These are phyloP conservation scores for Mycteria americana DNA, from an alignment of 2,797 vertebrate species.

Conservation along the genomic window DNA sequence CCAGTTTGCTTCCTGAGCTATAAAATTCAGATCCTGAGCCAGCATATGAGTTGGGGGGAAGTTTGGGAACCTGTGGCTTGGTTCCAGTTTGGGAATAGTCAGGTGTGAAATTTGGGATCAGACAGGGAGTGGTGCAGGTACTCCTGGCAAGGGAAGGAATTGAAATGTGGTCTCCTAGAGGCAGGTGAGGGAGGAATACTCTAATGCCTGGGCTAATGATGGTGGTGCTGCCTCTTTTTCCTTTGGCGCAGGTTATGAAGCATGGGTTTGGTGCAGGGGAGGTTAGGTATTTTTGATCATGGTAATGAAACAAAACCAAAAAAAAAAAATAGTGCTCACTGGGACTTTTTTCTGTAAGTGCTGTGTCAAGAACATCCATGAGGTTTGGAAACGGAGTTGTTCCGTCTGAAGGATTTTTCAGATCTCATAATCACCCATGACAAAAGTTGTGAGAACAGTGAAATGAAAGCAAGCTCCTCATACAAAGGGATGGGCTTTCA, in stretches of 20 bases:
- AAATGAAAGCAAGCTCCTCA: background rate
- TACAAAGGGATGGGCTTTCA: background rate
- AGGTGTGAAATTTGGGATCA: background rate
- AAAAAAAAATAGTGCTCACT: background rate
- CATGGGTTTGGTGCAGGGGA: accelerated
- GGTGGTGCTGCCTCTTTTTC: background rate
- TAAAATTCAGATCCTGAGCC: background rate
- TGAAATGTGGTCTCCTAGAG: background rate
- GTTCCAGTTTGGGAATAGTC: background rate
- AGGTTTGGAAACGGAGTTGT: background rate
- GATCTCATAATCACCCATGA: background rate
- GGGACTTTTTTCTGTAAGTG: background rate
- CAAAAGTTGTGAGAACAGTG: background rate
- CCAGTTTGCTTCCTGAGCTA: background rate
- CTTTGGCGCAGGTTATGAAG: background rate
- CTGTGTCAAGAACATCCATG: background rate
- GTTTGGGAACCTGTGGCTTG: background rate
- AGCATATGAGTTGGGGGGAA: background rate
- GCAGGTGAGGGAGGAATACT: background rate
- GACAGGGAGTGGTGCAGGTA: background rate
- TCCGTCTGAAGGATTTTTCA: background rate
- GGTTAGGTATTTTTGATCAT: background rate
- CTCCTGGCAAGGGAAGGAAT: background rate
- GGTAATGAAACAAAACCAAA: background rate
- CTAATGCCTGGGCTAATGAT: background rate